Base-by-base conservation (phyloP, 1,140 invertebrate genomes). In the Apocrypta bakeri region DNA sequence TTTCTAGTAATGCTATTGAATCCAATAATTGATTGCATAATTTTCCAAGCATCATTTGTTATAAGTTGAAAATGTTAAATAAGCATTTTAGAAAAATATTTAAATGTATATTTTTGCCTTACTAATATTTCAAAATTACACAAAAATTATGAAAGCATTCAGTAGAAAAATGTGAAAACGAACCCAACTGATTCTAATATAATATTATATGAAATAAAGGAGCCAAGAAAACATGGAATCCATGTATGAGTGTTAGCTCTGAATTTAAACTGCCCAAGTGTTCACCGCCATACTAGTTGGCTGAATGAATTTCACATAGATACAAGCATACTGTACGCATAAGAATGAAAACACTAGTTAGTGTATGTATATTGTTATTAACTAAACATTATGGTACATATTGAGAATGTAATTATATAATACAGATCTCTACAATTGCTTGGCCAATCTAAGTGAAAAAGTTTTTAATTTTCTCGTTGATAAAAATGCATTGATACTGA, bases 211-310 rank as follows among this genome's bases (percentile, higher is more conserved):
- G 27, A 75, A 82, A 81, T 83, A 83, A 81, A 81, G 80, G 63
- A 82, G 76, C 80, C 64, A 78, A 83, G 24, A 79, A 85, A 85
- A 33, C 83, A 76, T 85, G 82, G 83, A 83, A 84, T 72, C 75
- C 78, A 83, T 83, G 74, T 77, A 42, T 79, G 82, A 86, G 83
- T 84, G 69, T 61, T 80, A 81, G 82, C 84, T 87, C 87, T 85
- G 85, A 88, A 86, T 88, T 87, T 81, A 87, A 88, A 91, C 87
- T 91, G 88, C 89, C 90, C 88, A 91, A 89, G 90, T 91, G 89
- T 91, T 91, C 90, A 91, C 87, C 87, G 87, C 87, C 85, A 86
- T 84, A 33, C 81, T 68, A 83, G 83, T 75, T 85, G 85, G 80
- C 82, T 88, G 86, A 79, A 66, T 63, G 82, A 73, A 83, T 84